These are phyloP conservation scores for Drosophila littoralis DNA, from an alignment of 1,140 invertebrate genomes.

Conservation along the genomic window DNA sequence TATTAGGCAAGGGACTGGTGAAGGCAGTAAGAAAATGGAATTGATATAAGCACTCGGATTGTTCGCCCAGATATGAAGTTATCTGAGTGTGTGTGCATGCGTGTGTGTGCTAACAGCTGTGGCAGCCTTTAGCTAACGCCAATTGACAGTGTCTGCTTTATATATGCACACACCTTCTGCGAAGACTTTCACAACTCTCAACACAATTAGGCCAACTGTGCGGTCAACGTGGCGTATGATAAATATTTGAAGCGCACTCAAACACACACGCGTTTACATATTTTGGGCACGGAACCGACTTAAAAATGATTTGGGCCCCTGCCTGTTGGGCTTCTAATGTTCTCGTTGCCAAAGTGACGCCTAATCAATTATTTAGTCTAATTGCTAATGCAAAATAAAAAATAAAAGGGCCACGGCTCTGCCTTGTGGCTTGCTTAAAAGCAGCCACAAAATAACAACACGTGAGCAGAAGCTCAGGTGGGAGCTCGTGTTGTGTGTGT, in stretches of 20 bases:
- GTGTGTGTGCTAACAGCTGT: constrained; percentile 21
- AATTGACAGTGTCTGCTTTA: constrained; percentile 21
- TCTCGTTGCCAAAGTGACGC: constrained; percentile 26
- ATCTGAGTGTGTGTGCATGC: not conserved
- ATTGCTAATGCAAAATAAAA: constrained; percentile 27
- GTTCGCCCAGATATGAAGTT: constrained; percentile 15
- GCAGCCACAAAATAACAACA: not conserved
- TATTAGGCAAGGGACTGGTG: not conserved
- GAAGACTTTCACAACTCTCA: not conserved
- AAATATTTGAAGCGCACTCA: constrained; percentile 63
- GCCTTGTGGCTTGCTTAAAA: not conserved
- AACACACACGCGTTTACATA: constrained; percentile 8
- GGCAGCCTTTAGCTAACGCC: constrained; percentile 26
- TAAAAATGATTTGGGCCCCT: constrained; percentile 24
- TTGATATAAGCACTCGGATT: constrained; percentile 21
- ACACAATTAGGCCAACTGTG: constrained; percentile 33
- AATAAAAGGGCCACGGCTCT: no score
- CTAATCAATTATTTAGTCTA: constrained; percentile 50
- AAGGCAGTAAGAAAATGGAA: constrained; percentile 20
- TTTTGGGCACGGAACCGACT: constrained; percentile 26
- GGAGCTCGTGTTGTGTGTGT: not conserved
- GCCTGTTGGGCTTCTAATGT: constrained; percentile 16
- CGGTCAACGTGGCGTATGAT: constrained; percentile 54
- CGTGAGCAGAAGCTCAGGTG: not conserved
- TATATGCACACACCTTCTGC: not conserved